Evolutionary conservation across 2,797 vertebrate species (phyloP).

Genomic region (Platalea minor): DNA sequence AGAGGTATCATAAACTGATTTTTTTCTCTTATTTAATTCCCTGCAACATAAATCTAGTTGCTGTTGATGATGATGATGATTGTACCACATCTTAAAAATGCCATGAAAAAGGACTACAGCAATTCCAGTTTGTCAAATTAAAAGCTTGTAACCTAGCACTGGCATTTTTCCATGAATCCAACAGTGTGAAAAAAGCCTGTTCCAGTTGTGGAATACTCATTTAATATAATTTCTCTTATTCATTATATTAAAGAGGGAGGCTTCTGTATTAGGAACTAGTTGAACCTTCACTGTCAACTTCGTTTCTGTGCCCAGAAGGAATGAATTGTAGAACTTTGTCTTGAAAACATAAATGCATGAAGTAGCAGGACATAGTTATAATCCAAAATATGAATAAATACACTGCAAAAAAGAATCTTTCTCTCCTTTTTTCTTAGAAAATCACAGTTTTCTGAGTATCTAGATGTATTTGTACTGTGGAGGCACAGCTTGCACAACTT

Average conservation of each 20-base stretch:
- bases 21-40: background rate
- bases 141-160: background rate
- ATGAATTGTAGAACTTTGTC: background rate
- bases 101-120: background rate
- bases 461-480: background rate
- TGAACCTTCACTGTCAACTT: background rate
- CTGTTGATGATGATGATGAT: background rate
- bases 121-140: background rate
- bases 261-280: background rate
- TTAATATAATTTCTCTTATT: rapidly evolving
- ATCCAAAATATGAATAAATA: background rate
- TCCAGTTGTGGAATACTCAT: background rate
- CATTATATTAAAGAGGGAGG: background rate
- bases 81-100: background rate
- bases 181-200: background rate
- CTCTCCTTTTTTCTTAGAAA: background rate
- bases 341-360: background rate
- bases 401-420: background rate
- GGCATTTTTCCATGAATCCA: background rate
- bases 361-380: background rate
- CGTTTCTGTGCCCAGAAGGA: background rate
- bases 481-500: background rate
- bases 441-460: background rate
- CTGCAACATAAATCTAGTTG: background rate
- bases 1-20: rapidly evolving